Percentiles rank a stretch among this genome's conserved stretches.
Evolutionary conservation across 2,888 invertebrate genomes (phyloP).

Genomic region (Corbicula japonica): DNA sequence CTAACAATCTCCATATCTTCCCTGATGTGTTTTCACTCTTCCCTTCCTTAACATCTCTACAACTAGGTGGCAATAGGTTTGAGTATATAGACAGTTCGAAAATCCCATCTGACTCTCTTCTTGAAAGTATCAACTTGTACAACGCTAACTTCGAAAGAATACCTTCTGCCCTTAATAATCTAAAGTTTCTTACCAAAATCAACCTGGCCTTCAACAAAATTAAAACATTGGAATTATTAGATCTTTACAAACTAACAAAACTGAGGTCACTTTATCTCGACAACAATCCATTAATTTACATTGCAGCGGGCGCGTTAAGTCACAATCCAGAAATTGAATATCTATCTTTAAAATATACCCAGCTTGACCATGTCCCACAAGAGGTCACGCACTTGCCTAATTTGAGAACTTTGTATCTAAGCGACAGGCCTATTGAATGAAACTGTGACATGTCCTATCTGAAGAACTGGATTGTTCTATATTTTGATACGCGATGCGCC

Average conservation of each 20-base stretch:
- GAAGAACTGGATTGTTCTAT: neutral
- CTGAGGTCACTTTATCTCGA: neutral
- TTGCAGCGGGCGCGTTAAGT: neutral
- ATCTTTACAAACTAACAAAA: neutral
- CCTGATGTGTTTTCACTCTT: conserved; percentile 1
- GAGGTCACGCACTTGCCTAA: neutral
- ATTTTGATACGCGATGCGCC: neutral
- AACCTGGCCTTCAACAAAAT: neutral
- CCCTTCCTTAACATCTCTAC: neutral
- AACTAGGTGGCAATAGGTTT: neutral
- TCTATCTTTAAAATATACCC: neutral
- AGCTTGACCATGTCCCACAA: neutral
- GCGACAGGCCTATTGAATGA: neutral
- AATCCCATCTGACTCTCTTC: neutral
- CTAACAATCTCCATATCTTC: neutral
- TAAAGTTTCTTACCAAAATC: neutral
- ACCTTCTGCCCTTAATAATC: neutral
- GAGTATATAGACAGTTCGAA: neutral
- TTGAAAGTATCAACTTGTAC: neutral
- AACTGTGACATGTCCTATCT: conserved; percentile 7
- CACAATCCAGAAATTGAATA: neutral
- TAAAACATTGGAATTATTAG: neutral
- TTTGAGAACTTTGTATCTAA: neutral
- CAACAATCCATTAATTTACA: neutral
- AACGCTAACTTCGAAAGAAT: neutral